These are phyloP conservation scores for Onychostruthus taczanowskii DNA, from an alignment of 2,113 vertebrate species.

Conservation along the genomic window DNA sequence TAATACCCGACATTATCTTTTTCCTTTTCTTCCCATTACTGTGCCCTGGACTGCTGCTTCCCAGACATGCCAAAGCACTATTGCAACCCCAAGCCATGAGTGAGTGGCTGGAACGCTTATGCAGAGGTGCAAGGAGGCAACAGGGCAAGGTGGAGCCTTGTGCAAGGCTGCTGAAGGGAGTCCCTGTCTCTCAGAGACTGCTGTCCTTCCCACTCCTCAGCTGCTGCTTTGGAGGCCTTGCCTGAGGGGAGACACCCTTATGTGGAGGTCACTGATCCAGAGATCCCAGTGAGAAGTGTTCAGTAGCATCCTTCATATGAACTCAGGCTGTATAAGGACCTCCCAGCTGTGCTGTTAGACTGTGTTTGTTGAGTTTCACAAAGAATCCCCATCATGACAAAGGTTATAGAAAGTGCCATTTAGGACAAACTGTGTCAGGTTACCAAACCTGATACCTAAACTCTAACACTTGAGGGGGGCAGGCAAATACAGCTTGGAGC, in stretches of 20 bases:
- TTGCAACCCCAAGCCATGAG: background rate
- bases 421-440: background rate
- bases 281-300: background rate
- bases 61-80: background rate
- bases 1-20: background rate
- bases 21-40: background rate
- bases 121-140: background rate
- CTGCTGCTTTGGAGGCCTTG: background rate
- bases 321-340: background rate
- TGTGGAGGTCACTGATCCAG: background rate
- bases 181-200: background rate
- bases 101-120: fast-evolving
- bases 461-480: background rate
- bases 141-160: background rate
- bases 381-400: background rate
- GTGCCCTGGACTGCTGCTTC: background rate
- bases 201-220: background rate
- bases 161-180: background rate
- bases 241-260: background rate
- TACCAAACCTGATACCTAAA: background rate
- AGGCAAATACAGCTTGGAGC: background rate
- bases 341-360: background rate
- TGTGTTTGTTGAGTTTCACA: background rate
- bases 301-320: background rate
- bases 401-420: background rate